These are phyloP conservation scores for Chelonus formosanus DNA, from an alignment of 2,888 invertebrate species.

Conservation along the genomic window DNA sequence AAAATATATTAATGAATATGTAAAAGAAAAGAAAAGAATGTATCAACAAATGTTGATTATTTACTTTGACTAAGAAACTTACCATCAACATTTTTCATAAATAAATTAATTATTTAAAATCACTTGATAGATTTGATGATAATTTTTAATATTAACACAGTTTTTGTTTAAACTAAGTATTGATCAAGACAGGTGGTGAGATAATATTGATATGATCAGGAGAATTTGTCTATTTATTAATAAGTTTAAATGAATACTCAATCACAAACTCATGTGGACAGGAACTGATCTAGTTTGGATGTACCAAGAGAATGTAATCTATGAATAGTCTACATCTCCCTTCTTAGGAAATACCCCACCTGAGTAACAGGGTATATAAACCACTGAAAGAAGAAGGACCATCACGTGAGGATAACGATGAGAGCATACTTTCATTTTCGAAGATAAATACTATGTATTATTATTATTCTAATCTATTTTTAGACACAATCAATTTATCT, in stretches of 20 bases:
- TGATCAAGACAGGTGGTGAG: too few species aligned
- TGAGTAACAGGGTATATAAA: conserved; percentile 32
- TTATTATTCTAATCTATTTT: too few species aligned
- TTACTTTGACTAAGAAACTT: too few species aligned
- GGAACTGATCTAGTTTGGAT: conserved; percentile 57
- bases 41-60: too few species aligned
- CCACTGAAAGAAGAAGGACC: conserved; percentile 25
- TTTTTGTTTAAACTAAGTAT: background rate
- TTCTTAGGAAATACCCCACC: conserved; percentile 40
- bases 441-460: conserved; percentile 4
- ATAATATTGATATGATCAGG: too few species aligned
- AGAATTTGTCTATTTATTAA: too few species aligned
- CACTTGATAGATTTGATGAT: too few species aligned
- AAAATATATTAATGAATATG: too few species aligned
- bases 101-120: too few species aligned
- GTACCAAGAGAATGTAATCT: conserved; percentile 55
- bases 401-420: conserved; percentile 23
- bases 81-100: too few species aligned
- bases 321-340: conserved; percentile 39
- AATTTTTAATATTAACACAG: background rate
- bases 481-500: too few species aligned
- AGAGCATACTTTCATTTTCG: conserved; percentile 34
- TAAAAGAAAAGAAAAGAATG: too few species aligned
- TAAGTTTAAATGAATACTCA: conserved; percentile 7
- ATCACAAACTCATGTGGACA: conserved; percentile 40